Base-by-base conservation (phyloP, 2,888 invertebrate genomes). In the Acronicta alni region DNA sequence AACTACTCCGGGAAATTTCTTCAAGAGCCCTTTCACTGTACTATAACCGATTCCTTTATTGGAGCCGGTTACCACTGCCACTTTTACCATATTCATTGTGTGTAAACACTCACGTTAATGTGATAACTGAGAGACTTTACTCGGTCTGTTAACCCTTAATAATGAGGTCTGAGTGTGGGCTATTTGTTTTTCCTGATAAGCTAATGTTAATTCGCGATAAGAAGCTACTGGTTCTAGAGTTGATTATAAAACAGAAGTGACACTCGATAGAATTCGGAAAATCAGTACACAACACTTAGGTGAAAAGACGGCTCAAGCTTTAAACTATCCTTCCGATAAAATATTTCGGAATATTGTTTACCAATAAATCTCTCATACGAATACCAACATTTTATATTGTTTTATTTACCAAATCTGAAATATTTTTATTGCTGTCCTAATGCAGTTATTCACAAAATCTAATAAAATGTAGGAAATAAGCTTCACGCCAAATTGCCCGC, bases 41-140 rank as follows among this genome's bases (percentile, higher is more conserved):
- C 92, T 95, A 70, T 92, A 95, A 0, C 96, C 96, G 67, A 96
- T 95, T 0, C 96, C 96, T 85, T 96, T 96, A 82, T 96, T 96
- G 35, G 94, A 87, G 17, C 96, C 96, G 30, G 96, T 96, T 15
- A 96, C 96, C 3, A 88, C 82, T 0, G 85, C 87, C 2, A 84
- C 74, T 46, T 72, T 75, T 7, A 63, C 47, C 75, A 72, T 72
- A 53, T 39, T 52, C 51, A 37, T 20, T 37, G 17, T 39, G 47
- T 30, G 26, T 8, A 52, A n/a, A n/a, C n/a, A 14, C 18, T 26
- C 20, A 38, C 45, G 35, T 2, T 35, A 30, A 14, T 39, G 37
- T 17, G 23, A 18, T 44, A 42, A 39, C 51, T 72, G 39, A 54
- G 44, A 17, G 17, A 46, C 30, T 64, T 15, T 26, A 18, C 38